A percentile compares a stretch with the other conserved stretches of the same genome.
These are phyloP conservation scores for Chiroxiphia lanceolata DNA, from an alignment of 2,797 vertebrate species.

Conservation along the genomic window DNA sequence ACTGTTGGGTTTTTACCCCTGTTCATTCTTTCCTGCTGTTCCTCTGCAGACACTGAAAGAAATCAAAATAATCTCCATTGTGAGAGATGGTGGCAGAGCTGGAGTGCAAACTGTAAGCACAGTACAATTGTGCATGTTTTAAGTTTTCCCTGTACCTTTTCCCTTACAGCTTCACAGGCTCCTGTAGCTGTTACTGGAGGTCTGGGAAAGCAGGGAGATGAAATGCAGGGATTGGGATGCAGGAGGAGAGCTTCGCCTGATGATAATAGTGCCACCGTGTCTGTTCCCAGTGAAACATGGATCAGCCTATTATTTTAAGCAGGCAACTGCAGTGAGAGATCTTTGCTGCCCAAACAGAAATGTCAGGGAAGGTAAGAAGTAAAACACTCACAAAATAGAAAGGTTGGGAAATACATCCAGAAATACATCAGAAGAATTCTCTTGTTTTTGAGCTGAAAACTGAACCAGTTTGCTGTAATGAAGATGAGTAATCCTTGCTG, in stretches of 20 bases:
- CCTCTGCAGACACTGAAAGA: neutral
- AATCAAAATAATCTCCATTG: neutral
- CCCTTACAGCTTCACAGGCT: neutral
- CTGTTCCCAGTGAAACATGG: neutral
- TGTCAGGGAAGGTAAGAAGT: neutral
- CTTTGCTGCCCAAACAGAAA: neutral
- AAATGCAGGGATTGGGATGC: neutral
- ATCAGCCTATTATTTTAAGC: neutral
- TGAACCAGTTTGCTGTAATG: too few relatives aligned
- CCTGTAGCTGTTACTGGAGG: neutral
- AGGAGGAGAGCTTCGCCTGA: neutral
- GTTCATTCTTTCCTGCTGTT: neutral
- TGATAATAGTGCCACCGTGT: neutral
- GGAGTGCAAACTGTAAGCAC: neutral
- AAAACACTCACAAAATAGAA: neutral
- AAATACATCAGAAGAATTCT: neutral
- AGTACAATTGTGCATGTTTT: neutral
- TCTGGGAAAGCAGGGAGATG: neutral
- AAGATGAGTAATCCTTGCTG: neutral
- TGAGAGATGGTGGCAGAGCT: neutral
- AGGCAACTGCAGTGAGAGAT: neutral
- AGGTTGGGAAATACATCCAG: rapidly evolving
- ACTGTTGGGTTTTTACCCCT: neutral
- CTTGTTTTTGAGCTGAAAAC: neutral
- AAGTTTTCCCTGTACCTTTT: neutral